Conservation (phyloP, 92 coral and sea anemone genomes). For the Galaxea fascicularis region DNA sequence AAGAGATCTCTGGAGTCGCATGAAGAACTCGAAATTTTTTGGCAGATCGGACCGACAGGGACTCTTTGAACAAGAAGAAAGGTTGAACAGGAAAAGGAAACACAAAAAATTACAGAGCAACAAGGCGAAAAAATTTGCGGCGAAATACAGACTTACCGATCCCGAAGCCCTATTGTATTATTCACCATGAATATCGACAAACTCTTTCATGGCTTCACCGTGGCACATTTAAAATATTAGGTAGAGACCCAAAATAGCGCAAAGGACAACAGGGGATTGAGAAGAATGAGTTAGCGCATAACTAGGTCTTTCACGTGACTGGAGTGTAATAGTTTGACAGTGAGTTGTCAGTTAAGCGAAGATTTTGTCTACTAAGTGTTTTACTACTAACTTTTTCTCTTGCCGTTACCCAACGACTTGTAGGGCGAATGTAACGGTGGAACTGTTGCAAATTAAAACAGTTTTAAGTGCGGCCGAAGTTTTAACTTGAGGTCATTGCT, state of each 20-base stretch:
- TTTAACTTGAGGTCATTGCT: too few relatives aligned
- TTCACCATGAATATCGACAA: too few relatives aligned
- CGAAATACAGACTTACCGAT: conserved; percentile 23
- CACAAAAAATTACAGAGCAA: conserved; percentile 52
- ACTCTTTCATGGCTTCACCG: neutral
- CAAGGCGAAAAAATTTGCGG: conserved; percentile 41
- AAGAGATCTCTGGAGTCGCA: conserved; percentile 19
- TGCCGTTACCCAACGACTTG: too few relatives aligned
- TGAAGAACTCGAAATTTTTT: conserved; percentile 6
- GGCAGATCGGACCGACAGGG: conserved; percentile 41
- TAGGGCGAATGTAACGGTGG: too few relatives aligned
- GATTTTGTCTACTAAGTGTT: neutral
- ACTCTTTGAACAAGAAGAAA: conserved; percentile 52
- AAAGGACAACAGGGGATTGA: too few relatives aligned
- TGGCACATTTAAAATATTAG: neutral
- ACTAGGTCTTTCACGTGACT: neutral
- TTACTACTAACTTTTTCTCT: neutral
- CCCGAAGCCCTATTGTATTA: too few relatives aligned
- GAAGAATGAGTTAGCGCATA: neutral
- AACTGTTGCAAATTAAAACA: too few relatives aligned
- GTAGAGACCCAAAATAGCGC: too few relatives aligned
- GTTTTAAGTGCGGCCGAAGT: too few relatives aligned
- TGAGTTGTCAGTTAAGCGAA: neutral
- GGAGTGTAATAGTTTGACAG: neutral
- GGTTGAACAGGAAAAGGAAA: conserved; percentile 45